Percentiles rank a stretch among this genome's conserved stretches.
phyloP scores from a whole-genome alignment of 2,797 vertebrate species.

The Sciaenops ocellatus region DNA sequence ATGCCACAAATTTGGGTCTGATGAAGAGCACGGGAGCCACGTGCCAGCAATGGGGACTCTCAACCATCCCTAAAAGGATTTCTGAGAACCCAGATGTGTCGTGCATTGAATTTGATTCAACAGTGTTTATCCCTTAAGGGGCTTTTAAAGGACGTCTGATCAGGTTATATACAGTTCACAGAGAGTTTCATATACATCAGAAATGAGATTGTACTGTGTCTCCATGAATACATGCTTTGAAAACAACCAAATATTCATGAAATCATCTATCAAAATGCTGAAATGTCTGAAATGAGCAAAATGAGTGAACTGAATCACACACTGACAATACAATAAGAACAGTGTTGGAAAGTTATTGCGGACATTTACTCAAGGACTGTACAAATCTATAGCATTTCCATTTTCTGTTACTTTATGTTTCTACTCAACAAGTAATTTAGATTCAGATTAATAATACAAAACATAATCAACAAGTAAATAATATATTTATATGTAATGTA shows the following conservation, averaged over 20 bases:
- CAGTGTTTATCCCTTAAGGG: constrained; percentile 47
- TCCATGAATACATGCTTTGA: constrained; percentile 3
- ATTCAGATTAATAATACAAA: not conserved
- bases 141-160: constrained; percentile 63
- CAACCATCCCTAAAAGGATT: constrained; percentile 72
- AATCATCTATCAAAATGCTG: not conserved
- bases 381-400: not conserved
- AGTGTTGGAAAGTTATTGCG: not conserved
- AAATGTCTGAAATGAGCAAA: not conserved
- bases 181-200: constrained; percentile 27
- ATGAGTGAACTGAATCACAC: not conserved
- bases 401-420: not conserved
- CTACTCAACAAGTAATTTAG: not conserved
- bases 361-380: not conserved
- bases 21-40: constrained; percentile 72
- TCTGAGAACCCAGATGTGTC: constrained; percentile 73
- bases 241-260: constrained; percentile 7
- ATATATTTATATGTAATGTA: no score
- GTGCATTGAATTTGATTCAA: constrained; percentile 57
- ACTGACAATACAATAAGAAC: not conserved
- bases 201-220: constrained; percentile 18
- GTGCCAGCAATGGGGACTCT: constrained; percentile 60
- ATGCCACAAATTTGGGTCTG: constrained; percentile 75
- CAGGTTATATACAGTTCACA: constrained; percentile 43
- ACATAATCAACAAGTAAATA: not conserved